Evolutionary conservation across 2,888 invertebrate genomes (phyloP), one percentile per base, ranked within the genome.

Genomic region (Yponomeuta evonymella): DNA sequence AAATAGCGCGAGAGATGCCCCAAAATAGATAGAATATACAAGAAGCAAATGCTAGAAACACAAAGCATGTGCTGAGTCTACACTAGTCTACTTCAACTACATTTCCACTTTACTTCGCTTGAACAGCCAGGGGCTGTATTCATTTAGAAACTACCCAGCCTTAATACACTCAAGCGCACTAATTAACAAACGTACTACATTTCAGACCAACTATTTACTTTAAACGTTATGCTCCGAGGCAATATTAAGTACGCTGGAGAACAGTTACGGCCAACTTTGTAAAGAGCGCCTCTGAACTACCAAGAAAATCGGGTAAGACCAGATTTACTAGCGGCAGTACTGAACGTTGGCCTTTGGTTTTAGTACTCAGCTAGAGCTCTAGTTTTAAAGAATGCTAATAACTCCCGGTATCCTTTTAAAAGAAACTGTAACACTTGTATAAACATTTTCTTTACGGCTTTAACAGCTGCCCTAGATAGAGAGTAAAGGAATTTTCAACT

Each of bases 391-490:
- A 67, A 67, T 67, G 67, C 48, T 67, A 67, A 67, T 67, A 48
- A 67, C 67, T 67, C 67, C 67, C n/a, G 3, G 12, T 43, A 43
- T 48, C 67, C 67, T 43, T 33, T 43, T 67, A 36, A 75, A 58
- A 58, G 51, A 58, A 78, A 78, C 78, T 73, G 76, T 75, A 76
- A 79, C 85, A 87, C 80, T 83, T 86, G 84, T 83, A 74, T 77
- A 85, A 85, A 85, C 80, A 80, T 71, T 74, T 43, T 64, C 68
- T 51, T 10, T 10, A 11, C 29, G 10, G 51, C 10, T 12, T 48
- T 11, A 51, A 30, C 36, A 51, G 10, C 12, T 51, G 68, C 48
- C 51, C 68, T 51, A 48, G 68, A 51, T 68, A 48, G 29, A 0
- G 51, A 12, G 15, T 48, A 30, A 68, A n/a, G 29, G 29, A 48